phyloP scores from a whole-genome alignment of 2,888 invertebrate species.

The Eupithecia dodoneata region DNA sequence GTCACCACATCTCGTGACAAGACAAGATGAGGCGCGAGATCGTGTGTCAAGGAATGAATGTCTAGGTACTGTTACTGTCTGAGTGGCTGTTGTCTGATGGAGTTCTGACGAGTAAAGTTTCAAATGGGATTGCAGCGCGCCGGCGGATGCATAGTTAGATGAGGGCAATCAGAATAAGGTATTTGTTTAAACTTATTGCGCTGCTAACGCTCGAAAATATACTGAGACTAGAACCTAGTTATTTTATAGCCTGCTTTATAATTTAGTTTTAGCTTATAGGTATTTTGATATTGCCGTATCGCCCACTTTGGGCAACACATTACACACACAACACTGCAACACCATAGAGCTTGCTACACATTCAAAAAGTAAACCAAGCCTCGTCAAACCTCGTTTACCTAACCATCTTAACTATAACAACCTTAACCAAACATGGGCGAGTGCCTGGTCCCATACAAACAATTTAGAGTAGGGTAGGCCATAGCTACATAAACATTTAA shows the following conservation, averaged over 20 bases:
- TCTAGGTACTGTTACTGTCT: not conserved
- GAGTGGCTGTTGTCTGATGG: slow-evolving; percentile 31
- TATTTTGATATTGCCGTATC: not conserved
- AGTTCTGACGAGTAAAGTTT: slow-evolving; percentile 39
- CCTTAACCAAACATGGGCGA: not conserved
- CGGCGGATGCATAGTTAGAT: not conserved
- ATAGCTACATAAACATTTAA: not conserved
- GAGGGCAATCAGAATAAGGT: not conserved
- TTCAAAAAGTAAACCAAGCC: not conserved
- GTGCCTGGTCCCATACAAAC: not conserved
- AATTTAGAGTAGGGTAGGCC: not conserved
- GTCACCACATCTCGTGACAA: not conserved
- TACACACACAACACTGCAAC: too few species aligned
- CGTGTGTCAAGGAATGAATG: not conserved
- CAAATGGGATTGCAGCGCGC: slow-evolving; percentile 18
- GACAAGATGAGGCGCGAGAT: not conserved
- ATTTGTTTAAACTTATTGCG: not conserved
- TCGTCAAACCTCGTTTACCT: not conserved
- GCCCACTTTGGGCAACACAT: not conserved
- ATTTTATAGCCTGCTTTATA: not conserved
- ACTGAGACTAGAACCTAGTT: not conserved
- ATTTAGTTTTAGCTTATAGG: not conserved
- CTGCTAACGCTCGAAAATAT: not conserved
- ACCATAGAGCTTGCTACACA: not conserved
- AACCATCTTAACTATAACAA: not conserved